phyloP scores from a whole-genome alignment of 2,797 vertebrate genomes.

The Gymnothorax javanicus region DNA sequence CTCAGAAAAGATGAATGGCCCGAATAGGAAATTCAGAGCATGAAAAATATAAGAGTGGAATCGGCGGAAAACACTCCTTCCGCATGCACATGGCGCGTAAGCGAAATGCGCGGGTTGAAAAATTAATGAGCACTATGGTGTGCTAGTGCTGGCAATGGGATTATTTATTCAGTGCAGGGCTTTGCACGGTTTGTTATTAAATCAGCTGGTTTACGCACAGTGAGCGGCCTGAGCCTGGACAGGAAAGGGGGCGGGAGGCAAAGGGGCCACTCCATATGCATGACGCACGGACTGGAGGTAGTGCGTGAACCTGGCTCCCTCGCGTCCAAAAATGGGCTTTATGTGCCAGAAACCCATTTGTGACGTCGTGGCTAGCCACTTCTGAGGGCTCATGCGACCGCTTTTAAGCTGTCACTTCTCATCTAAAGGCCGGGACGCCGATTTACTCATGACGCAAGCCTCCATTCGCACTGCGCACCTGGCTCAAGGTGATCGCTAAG shows the following conservation, averaged over 20 bases:
- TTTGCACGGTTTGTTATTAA: conserved; percentile 62
- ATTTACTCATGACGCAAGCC: conserved; percentile 65
- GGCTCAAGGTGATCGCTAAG: background rate
- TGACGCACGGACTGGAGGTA: background rate
- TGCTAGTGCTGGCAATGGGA: conserved; percentile 54
- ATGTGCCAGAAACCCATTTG: conserved; percentile 51
- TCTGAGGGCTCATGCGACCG: conserved; percentile 21
- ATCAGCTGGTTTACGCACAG: conserved; percentile 54
- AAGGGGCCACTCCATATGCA: background rate
- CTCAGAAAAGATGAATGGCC: conserved; percentile 44
- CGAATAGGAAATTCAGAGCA: conserved; percentile 34
- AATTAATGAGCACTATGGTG: conserved; percentile 68
- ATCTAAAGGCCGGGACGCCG: conserved; percentile 69
- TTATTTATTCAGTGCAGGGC: conserved; percentile 70
- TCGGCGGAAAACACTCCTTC: conserved; percentile 33
- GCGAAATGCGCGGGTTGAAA: conserved; percentile 66
- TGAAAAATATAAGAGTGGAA: conserved; percentile 48
- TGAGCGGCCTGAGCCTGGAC: conserved; percentile 45
- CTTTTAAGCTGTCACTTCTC: conserved; percentile 70
- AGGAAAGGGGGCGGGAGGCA: conserved; percentile 28
- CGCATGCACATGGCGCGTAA: conserved; percentile 33
- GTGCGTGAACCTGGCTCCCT: background rate
- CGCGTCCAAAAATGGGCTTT: background rate
- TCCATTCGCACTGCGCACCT: background rate
- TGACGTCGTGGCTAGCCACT: conserved; percentile 16